Evolutionary conservation across 2,797 vertebrate genomes (phyloP).

Genomic region (Odontamblyopus rebecca): DNA sequence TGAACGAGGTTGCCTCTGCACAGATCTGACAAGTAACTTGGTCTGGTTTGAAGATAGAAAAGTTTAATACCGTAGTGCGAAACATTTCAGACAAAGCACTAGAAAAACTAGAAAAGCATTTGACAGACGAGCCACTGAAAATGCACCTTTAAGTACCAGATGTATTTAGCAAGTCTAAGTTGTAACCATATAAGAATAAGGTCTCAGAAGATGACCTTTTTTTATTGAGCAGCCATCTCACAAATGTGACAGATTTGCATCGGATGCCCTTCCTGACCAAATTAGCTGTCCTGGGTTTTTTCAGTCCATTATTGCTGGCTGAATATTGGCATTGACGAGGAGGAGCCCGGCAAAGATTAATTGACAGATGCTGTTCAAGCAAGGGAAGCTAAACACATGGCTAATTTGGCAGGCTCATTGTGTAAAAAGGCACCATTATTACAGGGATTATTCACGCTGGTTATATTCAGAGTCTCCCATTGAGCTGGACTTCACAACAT

Average conservation of each 20-base stretch:
- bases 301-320: constrained; percentile 16
- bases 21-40: too few relatives aligned
- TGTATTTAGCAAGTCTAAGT: too few relatives aligned
- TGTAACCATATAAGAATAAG: too few relatives aligned
- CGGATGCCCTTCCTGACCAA: neutral
- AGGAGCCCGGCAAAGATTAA: constrained; percentile 44
- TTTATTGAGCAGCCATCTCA: too few relatives aligned
- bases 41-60: too few relatives aligned
- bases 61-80: too few relatives aligned
- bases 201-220: neutral
- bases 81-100: too few relatives aligned
- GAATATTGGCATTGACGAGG: constrained; percentile 27
- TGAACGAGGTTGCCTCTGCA: too few relatives aligned
- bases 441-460: neutral
- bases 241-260: too few relatives aligned
- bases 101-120: too few relatives aligned
- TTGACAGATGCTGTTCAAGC: constrained; percentile 40
- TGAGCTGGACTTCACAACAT: neutral
- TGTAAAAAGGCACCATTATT: constrained; percentile 5
- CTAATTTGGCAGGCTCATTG: constrained; percentile 44
- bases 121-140: too few relatives aligned
- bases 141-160: too few relatives aligned
- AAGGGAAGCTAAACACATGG: constrained; percentile 57
- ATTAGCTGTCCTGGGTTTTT: neutral
- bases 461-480: neutral